Evolutionary conservation across 2,113 vertebrate species (phyloP), one percentile per base, ranked within the genome.

Genomic region (Podarcis muralis): DNA sequence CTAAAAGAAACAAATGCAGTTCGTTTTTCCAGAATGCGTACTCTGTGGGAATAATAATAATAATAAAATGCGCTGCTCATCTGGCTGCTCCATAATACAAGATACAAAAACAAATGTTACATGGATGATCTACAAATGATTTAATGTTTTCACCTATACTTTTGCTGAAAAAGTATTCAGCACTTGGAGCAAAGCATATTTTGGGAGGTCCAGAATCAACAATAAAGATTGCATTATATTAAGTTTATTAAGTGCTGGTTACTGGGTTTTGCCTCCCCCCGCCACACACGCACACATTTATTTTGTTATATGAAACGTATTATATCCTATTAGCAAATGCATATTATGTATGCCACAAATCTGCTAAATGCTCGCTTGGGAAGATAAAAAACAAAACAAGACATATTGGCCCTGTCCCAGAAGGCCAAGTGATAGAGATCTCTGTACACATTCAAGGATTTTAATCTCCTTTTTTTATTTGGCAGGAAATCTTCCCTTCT

Each of bases 391-490:
- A 6, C 71, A 35, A 16, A 23, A 83, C n/a, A 30, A 72, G 18
- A 74, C 69, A 84, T 59, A n/a, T 74, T 84, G 79, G n/a, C 48
- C 30, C 12, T 37, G 25, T 7, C 11, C 86, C 79, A 81, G 78
- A 74, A 81, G 78, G 8, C 48, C 68, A 81, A 87, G 32, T 40
- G 68, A 87, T 62, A 74, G 32, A 74, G 69, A 81, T 87, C 78
- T 81, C 48, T 74, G 35, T 40, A 72, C 23, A 74, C 25, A 62
- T 87, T 77, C 68, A 87, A 62, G 68, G 68, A 62, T 81, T 32
- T 74, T 74, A 87, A 53, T 81, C 48, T 72, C 32, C 18, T 81
- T 72, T 81, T 81, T 48, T 81, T 37, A 87, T 81, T 87, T 87
- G 68, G 78, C 86, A 87, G 68, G 9, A 1, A 81, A 48, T 43